phyloP scores from a whole-genome alignment of 2,113 vertebrate species.

The Neogale vison region DNA sequence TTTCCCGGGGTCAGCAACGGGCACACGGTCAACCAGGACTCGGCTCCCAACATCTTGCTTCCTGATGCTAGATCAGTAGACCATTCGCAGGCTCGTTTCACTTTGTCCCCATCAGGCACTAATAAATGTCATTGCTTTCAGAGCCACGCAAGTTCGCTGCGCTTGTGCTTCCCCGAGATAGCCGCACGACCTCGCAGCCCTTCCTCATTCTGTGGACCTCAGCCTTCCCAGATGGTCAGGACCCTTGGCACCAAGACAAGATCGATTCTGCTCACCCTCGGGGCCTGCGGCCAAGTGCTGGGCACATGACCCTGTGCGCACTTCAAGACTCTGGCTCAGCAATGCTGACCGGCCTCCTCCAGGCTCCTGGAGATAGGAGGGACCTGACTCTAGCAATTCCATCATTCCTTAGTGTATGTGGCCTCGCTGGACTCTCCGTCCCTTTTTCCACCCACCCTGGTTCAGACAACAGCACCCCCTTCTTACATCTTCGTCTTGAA shows the following conservation, averaged over 20 bases:
- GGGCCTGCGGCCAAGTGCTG: neutral
- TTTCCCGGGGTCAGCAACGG: neutral
- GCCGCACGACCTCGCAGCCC: accelerated
- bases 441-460: neutral
- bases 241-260: neutral
- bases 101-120: neutral
- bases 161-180: neutral
- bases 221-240: neutral
- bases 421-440: neutral
- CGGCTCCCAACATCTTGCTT: no score
- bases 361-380: neutral
- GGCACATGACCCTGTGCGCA: neutral
- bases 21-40: no score
- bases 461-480: neutral
- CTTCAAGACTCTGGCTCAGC: neutral
- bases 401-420: neutral
- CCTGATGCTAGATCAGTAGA: neutral
- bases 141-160: neutral
- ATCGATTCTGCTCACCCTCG: neutral
- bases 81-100: neutral
- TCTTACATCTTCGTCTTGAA: neutral
- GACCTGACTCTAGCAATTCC: neutral
- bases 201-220: neutral
- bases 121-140: neutral
- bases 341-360: neutral